phyloP scores from a whole-genome alignment of 2,888 invertebrate genomes.

The Hypolimnas misippus region DNA sequence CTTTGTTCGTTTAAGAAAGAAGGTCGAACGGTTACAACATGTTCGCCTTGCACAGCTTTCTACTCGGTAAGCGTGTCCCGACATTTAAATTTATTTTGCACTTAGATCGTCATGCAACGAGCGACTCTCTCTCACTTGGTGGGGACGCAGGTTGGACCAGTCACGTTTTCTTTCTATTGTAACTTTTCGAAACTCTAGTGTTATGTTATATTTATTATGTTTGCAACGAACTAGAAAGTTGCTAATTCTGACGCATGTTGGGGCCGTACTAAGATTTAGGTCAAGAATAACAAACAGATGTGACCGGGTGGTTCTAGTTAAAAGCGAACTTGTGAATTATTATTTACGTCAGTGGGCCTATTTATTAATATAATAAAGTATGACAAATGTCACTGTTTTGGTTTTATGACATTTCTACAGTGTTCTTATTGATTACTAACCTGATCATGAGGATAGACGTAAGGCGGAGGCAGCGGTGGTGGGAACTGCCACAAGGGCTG shows the following conservation, averaged over 20 bases:
- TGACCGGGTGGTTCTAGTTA: slow-evolving; percentile 33
- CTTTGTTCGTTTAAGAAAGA: slow-evolving; percentile 78
- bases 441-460: slow-evolving; percentile 91
- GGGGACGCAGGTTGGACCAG: slow-evolving; percentile 71
- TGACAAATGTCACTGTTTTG: not conserved
- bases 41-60: slow-evolving; percentile 82
- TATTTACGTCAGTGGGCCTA: not conserved
- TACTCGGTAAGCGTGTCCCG: slow-evolving; percentile 79
- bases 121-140: slow-evolving; percentile 75
- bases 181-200: slow-evolving; percentile 61
- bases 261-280: slow-evolving; percentile 65
- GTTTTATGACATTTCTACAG: not conserved
- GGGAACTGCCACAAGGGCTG: slow-evolving; percentile 93
- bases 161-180: slow-evolving; percentile 75
- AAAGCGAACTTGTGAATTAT: slow-evolving; percentile 5
- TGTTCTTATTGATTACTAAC: slow-evolving; percentile 77
- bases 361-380: not conserved
- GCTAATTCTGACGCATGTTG: slow-evolving; percentile 53
- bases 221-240: slow-evolving; percentile 48
- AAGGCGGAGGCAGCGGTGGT: slow-evolving; percentile 90
- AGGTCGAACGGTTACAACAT: slow-evolving; percentile 80
- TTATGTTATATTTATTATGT: slow-evolving; percentile 9
- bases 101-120: slow-evolving; percentile 69
- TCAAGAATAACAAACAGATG: slow-evolving; percentile 61
- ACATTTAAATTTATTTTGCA: slow-evolving; percentile 81